These are phyloP conservation scores for Halcyon senegalensis DNA, from an alignment of 2,113 vertebrate species.

Conservation along the genomic window DNA sequence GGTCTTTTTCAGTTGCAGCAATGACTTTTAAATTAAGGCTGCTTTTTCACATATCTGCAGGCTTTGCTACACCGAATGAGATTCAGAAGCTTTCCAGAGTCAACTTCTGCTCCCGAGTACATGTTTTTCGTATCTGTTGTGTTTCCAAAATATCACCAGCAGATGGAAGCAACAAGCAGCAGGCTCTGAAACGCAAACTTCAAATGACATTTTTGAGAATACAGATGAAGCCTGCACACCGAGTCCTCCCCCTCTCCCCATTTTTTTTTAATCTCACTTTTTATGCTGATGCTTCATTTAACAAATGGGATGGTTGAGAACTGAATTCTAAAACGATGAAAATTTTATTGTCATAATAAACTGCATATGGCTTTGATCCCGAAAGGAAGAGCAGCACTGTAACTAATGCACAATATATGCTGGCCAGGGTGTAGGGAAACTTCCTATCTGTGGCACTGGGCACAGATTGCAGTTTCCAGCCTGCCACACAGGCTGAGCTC, in stretches of 20 bases:
- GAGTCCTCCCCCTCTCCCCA: background rate
- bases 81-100: background rate
- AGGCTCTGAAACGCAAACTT: background rate
- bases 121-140: background rate
- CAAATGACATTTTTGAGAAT: background rate
- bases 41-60: background rate
- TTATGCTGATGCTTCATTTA: constrained; percentile 33
- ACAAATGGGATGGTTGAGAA: background rate
- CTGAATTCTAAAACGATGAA: constrained; percentile 20
- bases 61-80: background rate
- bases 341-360: background rate
- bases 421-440: background rate
- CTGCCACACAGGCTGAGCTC: constrained; percentile 1
- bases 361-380: constrained; percentile 5
- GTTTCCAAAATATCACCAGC: constrained; percentile 61
- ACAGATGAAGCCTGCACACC: background rate
- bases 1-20: constrained; percentile 1
- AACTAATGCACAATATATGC: background rate
- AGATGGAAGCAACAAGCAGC: constrained; percentile 78
- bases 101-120: background rate
- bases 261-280: background rate
- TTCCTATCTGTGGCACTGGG: background rate
- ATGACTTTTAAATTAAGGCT: constrained; percentile 4
- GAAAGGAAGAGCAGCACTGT: background rate
- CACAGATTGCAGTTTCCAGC: background rate